Conservation (phyloP, 2,113 vertebrate genomes). For the Nestor notabilis region DNA sequence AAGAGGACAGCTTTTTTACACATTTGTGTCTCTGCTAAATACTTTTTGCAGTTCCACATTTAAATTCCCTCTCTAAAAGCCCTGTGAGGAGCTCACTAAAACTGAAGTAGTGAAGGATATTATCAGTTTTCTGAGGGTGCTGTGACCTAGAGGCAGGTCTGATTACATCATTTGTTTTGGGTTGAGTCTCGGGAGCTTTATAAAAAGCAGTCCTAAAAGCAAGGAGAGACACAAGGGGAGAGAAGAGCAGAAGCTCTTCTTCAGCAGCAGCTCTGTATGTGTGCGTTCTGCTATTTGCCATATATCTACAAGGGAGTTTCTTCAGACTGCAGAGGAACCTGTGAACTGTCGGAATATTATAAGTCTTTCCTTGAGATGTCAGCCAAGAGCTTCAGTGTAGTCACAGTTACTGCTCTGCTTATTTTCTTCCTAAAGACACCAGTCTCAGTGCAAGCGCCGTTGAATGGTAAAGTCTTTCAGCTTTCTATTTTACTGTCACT, state of each 20-base stretch:
- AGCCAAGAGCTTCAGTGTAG: constrained; percentile 21
- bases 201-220: constrained; percentile 56
- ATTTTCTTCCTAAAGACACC: constrained; percentile 42
- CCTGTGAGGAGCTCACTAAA: not conserved
- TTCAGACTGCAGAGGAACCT: not conserved
- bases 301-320: not conserved
- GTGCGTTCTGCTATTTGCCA: not conserved
- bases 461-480: constrained; percentile 72
- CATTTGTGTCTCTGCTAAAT: not conserved
- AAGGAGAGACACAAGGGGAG: not conserved
- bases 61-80: not conserved
- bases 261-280: not conserved
- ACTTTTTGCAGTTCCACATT: not conserved
- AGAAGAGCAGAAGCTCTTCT: not conserved
- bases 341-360: not conserved
- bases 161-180: constrained; percentile 74
- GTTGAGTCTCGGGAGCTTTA: constrained; percentile 43
- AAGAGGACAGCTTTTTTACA: not conserved
- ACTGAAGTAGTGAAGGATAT: not conserved
- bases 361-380: constrained; percentile 62
- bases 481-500: not conserved
- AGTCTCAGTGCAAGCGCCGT: constrained; percentile 35
- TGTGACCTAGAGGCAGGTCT: constrained; percentile 55
- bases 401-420: not conserved
- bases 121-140: constrained; percentile 17